A percentile compares a stretch with the other conserved stretches of the same genome.
phyloP scores from a whole-genome alignment of 2,888 invertebrate species.

The Heliconius charithonia region DNA sequence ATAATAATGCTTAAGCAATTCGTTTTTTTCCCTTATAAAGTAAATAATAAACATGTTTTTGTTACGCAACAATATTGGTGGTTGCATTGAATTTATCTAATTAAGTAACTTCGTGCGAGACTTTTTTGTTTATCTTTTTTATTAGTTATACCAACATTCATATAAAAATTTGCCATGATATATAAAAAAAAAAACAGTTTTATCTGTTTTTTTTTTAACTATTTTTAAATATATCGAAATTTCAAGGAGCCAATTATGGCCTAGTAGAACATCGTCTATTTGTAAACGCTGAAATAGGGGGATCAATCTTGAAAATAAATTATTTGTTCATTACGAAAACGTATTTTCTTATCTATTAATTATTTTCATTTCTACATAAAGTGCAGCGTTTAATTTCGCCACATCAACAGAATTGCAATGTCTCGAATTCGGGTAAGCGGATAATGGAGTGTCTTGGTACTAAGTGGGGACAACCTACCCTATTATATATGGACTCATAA shows the following conservation, averaged over 20 bases:
- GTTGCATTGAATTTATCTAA: background rate
- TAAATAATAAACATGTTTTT: background rate
- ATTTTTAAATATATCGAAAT: background rate
- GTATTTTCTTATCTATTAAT: too few species aligned
- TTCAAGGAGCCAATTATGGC: background rate
- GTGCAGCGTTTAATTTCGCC: background rate
- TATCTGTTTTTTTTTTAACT: too few species aligned
- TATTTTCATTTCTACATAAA: background rate
- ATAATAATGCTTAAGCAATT: conserved; percentile 2
- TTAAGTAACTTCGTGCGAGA: background rate
- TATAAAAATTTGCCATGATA: background rate
- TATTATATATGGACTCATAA: too few species aligned
- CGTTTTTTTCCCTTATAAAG: background rate
- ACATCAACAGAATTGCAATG: background rate
- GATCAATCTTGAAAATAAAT: background rate
- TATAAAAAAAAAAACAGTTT: too few species aligned
- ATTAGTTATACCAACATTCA: background rate
- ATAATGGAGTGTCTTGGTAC: too few species aligned
- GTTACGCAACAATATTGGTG: too few species aligned
- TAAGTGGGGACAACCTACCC: too few species aligned
- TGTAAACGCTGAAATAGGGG: background rate
- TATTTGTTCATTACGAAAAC: background rate
- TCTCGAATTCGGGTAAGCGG: background rate
- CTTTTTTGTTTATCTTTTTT: background rate
- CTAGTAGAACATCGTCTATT: background rate